These are phyloP conservation scores for Struthio camelus DNA, from an alignment of 2,113 vertebrate genomes.

Conservation along the genomic window DNA sequence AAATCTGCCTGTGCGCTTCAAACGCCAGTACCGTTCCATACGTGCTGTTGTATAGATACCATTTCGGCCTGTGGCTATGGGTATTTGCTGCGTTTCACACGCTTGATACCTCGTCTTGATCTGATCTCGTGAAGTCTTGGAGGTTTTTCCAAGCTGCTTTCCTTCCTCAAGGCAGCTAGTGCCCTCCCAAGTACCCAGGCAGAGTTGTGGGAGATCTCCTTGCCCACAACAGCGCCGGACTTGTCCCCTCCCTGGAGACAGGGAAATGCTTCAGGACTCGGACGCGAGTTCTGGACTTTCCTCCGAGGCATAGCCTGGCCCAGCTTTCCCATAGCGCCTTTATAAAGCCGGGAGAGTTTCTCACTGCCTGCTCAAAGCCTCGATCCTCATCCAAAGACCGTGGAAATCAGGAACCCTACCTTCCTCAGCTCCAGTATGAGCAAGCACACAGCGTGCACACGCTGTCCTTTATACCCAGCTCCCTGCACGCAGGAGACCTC, in stretches of 20 bases:
- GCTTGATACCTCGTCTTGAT: background rate
- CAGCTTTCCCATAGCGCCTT: background rate
- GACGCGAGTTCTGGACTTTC: background rate
- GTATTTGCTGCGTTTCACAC: background rate
- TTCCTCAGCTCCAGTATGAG: background rate
- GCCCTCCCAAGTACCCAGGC: background rate
- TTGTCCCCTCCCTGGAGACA: background rate
- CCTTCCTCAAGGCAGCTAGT: background rate
- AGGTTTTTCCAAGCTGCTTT: background rate
- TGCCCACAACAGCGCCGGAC: background rate
- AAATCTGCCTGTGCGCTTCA: background rate
- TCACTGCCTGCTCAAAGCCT: background rate
- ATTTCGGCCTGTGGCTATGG: accelerated
- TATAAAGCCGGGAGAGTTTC: background rate
- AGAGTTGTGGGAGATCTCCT: background rate
- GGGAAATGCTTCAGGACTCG: background rate
- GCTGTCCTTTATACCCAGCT: background rate
- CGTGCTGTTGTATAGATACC: background rate
- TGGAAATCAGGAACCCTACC: background rate
- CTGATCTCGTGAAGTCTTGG: background rate
- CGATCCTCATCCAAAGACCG: background rate
- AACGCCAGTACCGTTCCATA: background rate
- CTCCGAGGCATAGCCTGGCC: background rate
- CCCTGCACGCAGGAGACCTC: background rate
- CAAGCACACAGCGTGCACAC: background rate